Conservation (phyloP, 2,888 invertebrate species). For the Lycophotia porphyrea region DNA sequence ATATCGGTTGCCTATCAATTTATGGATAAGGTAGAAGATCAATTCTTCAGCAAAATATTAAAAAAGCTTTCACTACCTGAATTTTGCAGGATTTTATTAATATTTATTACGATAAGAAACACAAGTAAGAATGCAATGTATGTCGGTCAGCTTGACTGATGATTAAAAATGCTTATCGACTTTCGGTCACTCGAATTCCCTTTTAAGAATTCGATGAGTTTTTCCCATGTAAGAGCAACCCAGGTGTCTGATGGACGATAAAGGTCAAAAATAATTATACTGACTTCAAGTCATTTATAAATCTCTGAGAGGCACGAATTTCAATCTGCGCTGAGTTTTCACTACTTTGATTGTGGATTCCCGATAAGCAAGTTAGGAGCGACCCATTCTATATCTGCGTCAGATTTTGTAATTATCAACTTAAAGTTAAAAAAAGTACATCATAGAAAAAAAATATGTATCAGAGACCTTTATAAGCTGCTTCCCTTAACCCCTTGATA, state of each 20-base stretch:
- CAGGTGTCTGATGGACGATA: not conserved
- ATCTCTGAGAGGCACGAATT: not conserved
- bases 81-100: not conserved
- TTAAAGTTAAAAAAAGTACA: too few relatives aligned
- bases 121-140: slow-evolving; percentile 10
- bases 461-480: not conserved
- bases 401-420: not conserved
- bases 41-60: too few relatives aligned
- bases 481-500: not conserved
- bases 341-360: not conserved
- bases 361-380: not conserved
- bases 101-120: slow-evolving; percentile 1
- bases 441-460: not conserved
- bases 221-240: slow-evolving; percentile 33
- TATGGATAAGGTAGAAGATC: not conserved
- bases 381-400: not conserved
- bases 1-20: not conserved
- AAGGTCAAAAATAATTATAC: slow-evolving; percentile 9
- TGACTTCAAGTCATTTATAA: not conserved
- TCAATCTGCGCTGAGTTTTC: not conserved
- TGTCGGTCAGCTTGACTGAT: slow-evolving; percentile 34
- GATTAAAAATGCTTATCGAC: slow-evolving; percentile 22
- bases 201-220: slow-evolving; percentile 33
- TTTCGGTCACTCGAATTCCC: not conserved
- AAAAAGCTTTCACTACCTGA: too few relatives aligned